Percentiles rank a stretch among this genome's conserved stretches.
These are phyloP conservation scores for Nasonovia ribisnigri DNA, from an alignment of 2,888 invertebrate genomes.

Conservation along the genomic window DNA sequence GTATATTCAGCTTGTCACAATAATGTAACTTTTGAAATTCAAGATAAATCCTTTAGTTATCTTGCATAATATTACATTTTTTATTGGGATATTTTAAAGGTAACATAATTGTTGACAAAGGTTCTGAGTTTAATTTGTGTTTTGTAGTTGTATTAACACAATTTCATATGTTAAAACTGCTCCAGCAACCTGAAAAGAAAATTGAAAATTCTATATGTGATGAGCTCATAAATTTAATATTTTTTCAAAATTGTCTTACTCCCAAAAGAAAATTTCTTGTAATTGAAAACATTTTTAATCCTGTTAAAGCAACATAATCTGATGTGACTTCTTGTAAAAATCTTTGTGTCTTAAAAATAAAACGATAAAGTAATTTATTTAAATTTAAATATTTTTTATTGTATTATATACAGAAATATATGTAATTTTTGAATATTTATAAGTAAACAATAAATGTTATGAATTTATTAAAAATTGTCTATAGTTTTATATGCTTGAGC, in stretches of 20 bases:
- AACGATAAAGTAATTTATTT: background rate
- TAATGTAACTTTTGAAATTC: background rate
- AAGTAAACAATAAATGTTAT: background rate
- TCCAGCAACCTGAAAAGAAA: slow-evolving; percentile 67
- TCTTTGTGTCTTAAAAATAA: slow-evolving; percentile 67
- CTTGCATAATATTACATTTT: background rate
- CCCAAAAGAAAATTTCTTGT: slow-evolving; percentile 68
- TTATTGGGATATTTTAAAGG: background rate
- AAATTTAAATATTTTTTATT: slow-evolving; percentile 20
- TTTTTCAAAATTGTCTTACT: slow-evolving; percentile 66
- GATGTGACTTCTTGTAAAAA: slow-evolving; percentile 68
- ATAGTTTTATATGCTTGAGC: background rate
- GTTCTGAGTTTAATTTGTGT: slow-evolving; percentile 55
- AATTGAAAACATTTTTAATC: slow-evolving; percentile 68
- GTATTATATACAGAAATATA: background rate
- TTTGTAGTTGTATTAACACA: slow-evolving; percentile 67
- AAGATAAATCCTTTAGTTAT: background rate
- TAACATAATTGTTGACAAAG: background rate
- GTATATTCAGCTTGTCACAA: background rate
- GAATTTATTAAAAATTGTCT: background rate
- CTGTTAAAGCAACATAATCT: slow-evolving; percentile 68
- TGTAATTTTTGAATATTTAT: background rate
- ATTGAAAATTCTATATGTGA: background rate
- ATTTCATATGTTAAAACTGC: slow-evolving; percentile 68
- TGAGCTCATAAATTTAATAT: background rate